These are phyloP conservation scores for Eristalinus sepulchralis DNA, from an alignment of 2,888 invertebrate genomes.

Conservation along the genomic window DNA sequence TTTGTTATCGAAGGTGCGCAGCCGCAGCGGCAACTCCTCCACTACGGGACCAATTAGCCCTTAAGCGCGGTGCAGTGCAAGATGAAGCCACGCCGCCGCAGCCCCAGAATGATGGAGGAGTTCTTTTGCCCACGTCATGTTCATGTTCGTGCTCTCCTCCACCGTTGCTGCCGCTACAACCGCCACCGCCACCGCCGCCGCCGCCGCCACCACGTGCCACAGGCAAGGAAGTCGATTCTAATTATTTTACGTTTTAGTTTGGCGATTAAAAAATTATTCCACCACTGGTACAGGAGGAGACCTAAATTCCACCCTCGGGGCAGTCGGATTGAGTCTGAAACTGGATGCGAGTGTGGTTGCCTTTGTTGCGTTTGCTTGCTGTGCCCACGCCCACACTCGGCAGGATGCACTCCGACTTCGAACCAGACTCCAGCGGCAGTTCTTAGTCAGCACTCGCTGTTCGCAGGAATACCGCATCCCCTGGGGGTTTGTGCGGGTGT, in stretches of 20 bases:
- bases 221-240: conserved; percentile 68
- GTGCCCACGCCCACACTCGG: conserved; percentile 54
- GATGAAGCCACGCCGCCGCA: conserved; percentile 14
- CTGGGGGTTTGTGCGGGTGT: conserved; percentile 24
- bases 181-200: not conserved
- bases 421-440: not conserved
- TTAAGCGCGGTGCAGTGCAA: conserved; percentile 51
- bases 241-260: conserved; percentile 67
- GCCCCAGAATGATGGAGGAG: conserved; percentile 59
- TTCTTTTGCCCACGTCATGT: conserved; percentile 65
- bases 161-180: not conserved
- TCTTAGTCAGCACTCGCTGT: conserved; percentile 34
- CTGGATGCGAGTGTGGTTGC: conserved; percentile 38
- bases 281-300: conserved; percentile 51
- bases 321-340: conserved; percentile 51
- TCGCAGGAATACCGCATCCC: conserved; percentile 32
- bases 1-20: conserved; percentile 62
- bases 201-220: conserved; percentile 57
- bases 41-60: conserved; percentile 68
- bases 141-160: conserved; percentile 33
- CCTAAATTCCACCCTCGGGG: conserved; percentile 62
- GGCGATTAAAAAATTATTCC: conserved; percentile 67
- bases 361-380: not conserved
- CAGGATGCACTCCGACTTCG: not conserved
- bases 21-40: conserved; percentile 59